Percentiles rank a stretch among this genome's conserved stretches.
These are phyloP conservation scores for Hoplodrina ambigua DNA, from an alignment of 2,888 invertebrate genomes.

Conservation along the genomic window DNA sequence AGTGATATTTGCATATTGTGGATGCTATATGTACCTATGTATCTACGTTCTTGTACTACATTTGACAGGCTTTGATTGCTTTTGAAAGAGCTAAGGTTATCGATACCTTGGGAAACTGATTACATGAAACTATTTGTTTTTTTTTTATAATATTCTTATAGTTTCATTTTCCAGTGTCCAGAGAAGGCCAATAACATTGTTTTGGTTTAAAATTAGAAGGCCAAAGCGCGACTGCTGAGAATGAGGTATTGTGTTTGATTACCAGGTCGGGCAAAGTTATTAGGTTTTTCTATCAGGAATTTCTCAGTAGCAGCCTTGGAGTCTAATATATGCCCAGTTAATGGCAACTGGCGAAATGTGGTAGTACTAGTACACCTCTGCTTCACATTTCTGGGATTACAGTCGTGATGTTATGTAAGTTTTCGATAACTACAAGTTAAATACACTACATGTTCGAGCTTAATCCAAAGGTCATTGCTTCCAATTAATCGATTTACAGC, in stretches of 20 bases:
- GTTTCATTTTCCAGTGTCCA: no score
- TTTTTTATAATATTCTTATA: neutral
- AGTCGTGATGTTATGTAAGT: no score
- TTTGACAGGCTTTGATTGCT: conserved; percentile 39
- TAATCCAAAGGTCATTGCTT: conserved; percentile 24
- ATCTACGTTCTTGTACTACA: neutral
- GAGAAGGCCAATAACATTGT: neutral
- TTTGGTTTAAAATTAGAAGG: no score
- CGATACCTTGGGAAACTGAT: neutral
- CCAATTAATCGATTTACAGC: conserved; percentile 33
- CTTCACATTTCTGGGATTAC: no score
- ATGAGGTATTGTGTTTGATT: no score
- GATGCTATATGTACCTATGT: conserved; percentile 21
- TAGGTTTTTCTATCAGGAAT: no score
- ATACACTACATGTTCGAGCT: neutral
- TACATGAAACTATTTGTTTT: neutral
- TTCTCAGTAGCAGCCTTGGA: no score
- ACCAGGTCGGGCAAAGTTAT: no score
- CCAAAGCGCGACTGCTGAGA: no score
- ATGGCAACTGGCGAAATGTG: no score
- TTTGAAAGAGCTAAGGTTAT: conserved; percentile 20
- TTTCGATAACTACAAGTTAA: neutral
- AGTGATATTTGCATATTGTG: conserved; percentile 61
- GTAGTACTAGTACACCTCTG: no score
- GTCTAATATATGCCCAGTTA: no score